A percentile compares a stretch with the other conserved stretches of the same genome.
phyloP scores from a whole-genome alignment of 2,113 vertebrate genomes.

The Tachycineta bicolor region DNA sequence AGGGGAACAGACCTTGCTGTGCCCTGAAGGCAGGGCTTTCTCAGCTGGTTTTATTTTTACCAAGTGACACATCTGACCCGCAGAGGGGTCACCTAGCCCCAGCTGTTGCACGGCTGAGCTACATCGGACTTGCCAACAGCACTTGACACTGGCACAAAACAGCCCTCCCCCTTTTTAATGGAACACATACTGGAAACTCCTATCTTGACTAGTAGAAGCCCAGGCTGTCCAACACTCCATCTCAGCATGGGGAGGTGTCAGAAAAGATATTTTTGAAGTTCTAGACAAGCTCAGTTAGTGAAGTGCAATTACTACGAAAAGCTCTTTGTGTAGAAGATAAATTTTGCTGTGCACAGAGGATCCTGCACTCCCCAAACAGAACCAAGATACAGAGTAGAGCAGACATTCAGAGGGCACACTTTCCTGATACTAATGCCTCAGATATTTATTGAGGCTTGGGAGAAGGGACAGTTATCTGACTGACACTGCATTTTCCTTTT shows the following conservation, averaged over 20 bases:
- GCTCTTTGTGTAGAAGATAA: neutral
- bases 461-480: neutral
- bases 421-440: neutral
- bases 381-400: neutral
- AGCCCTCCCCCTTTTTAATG: neutral
- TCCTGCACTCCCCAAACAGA: neutral
- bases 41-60: neutral
- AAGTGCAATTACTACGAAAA: neutral
- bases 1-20: neutral
- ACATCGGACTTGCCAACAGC: accelerated
- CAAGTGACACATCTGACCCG: accelerated
- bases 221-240: neutral
- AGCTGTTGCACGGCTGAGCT: neutral
- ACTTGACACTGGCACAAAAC: neutral
- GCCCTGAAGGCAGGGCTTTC: neutral
- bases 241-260: neutral
- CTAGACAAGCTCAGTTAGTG: neutral
- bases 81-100: neutral
- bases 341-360: neutral
- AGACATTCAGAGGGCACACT: neutral
- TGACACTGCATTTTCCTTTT: neutral
- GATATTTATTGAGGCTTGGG: neutral
- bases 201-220: neutral
- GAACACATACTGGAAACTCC: neutral
- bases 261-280: neutral